These are phyloP conservation scores for Periophthalmus modestus DNA, from an alignment of 2,113 vertebrate genomes.

Conservation along the genomic window DNA sequence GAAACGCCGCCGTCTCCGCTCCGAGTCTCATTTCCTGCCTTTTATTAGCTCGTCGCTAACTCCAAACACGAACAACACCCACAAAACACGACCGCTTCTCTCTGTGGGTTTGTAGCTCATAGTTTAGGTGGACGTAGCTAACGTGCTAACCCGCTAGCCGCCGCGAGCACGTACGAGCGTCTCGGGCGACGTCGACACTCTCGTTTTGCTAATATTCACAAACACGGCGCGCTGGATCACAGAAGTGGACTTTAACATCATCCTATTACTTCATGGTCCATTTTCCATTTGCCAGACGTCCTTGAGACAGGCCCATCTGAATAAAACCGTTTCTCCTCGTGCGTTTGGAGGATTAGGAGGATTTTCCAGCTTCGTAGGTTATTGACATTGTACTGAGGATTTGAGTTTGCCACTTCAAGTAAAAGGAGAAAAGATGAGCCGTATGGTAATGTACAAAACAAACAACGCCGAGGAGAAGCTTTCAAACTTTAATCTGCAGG, in stretches of 20 bases:
- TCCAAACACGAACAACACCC: background rate
- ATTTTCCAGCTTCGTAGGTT: background rate
- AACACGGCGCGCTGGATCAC: background rate
- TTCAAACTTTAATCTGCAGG: background rate
- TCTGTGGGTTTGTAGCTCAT: background rate
- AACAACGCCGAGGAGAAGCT: background rate
- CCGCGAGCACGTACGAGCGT: no score
- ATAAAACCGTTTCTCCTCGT: background rate
- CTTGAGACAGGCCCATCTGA: background rate
- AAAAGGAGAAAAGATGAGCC: background rate
- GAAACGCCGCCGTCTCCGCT: background rate
- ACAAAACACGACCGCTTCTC: background rate
- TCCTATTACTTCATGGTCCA: background rate
- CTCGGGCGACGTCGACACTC: no score
- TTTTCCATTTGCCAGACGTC: background rate
- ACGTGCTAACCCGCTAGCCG: no score
- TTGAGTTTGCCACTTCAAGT: background rate
- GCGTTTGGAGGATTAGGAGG: constrained; percentile 1
- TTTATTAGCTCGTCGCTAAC: background rate
- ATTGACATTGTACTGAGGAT: background rate
- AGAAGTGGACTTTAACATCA: background rate
- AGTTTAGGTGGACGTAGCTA: background rate
- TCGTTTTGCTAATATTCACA: background rate
- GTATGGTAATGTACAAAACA: background rate
- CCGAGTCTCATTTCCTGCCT: background rate